A percentile compares a stretch with the other conserved stretches of the same genome.
Conservation (phyloP, 1,140 invertebrate species). For the Platyscapa corneri region DNA sequence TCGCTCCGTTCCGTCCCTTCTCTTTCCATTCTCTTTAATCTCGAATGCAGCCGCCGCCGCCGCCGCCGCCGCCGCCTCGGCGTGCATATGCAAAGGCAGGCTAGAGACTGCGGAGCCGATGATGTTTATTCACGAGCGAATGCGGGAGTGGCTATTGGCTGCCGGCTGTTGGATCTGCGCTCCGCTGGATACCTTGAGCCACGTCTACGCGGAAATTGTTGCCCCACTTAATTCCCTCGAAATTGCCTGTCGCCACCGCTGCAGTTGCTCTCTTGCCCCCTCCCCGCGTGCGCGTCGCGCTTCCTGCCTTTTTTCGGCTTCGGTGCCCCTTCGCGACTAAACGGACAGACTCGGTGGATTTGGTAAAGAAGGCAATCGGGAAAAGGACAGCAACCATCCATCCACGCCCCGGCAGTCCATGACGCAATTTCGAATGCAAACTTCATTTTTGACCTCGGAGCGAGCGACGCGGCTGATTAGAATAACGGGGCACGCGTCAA, state of each 20-base stretch:
- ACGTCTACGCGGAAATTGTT: conserved; percentile 59
- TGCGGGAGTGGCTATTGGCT: conserved; percentile 29
- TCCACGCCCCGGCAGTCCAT: too few species aligned
- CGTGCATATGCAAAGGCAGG: conserved; percentile 20
- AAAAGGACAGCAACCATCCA: too few species aligned
- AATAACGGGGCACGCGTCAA: too few species aligned
- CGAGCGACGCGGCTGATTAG: too few species aligned
- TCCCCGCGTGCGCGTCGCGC: neutral
- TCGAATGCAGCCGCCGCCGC: conserved; percentile 5
- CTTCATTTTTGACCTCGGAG: too few species aligned
- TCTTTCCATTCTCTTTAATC: conserved; percentile 7
- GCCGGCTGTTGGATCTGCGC: conserved; percentile 65
- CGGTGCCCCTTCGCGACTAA: neutral
- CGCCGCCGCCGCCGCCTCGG: conserved; percentile 42
- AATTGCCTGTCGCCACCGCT: conserved; percentile 20
- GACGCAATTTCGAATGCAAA: too few species aligned
- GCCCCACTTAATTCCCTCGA: conserved; percentile 57
- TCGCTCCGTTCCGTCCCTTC: neutral
- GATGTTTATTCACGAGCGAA: conserved; percentile 53
- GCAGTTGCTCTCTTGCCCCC: too few species aligned
- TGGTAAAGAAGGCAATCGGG: too few species aligned
- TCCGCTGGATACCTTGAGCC: conserved; percentile 60
- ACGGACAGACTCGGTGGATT: too few species aligned
- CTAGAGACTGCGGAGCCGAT: too few species aligned
- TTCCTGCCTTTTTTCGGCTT: neutral